Evolutionary conservation across 2,888 invertebrate species (phyloP), one percentile per base, ranked within the genome.

Genomic region (Agrochola circellaris): DNA sequence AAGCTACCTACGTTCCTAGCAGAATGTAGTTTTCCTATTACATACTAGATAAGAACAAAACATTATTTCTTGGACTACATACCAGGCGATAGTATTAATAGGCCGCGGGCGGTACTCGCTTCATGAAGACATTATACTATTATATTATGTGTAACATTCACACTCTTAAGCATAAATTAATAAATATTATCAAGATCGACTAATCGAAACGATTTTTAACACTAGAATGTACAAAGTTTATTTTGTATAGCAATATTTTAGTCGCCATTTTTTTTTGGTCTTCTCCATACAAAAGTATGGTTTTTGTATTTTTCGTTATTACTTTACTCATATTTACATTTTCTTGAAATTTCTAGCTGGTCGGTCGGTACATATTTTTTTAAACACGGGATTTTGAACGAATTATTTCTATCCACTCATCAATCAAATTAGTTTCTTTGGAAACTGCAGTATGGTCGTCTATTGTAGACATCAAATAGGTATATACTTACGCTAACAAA

Each of bases 101-200:
- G 51, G 38, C 67, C 64, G 77, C 72, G 30, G 74, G 83, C 74
- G 77, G 83, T 73, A 72, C 15, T 54, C 0, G 62, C 38, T 76
- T 34, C 15, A n/a, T 73, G 30, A 61, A 61, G 34, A 75, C 26
- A 61, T 79, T 23, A 56, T n/a, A 34, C 6, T 56, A 71, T 56
- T 23, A 38, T n/a, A 51, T n/a, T 51, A 51, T 48, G n/a, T 45
- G 34, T 73, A 26, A 73, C 2, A 26, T 61, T 15, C 34, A n/a
- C 58, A 60, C 6, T 81, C 38, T 54, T 26, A 38, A 38, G 34
- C 4, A 38, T 48, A 42, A 56, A 38, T 9, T 7, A 71, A 56
- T 0, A 15, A 26, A 78, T 42, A 65, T 73, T 17, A 61, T 62
- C 23, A 48, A 58, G 30, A 30, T 38, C 0, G n/a, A 77, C 34